phyloP scores from a whole-genome alignment of 2,797 vertebrate genomes.

The Ctenopoma multispine region DNA sequence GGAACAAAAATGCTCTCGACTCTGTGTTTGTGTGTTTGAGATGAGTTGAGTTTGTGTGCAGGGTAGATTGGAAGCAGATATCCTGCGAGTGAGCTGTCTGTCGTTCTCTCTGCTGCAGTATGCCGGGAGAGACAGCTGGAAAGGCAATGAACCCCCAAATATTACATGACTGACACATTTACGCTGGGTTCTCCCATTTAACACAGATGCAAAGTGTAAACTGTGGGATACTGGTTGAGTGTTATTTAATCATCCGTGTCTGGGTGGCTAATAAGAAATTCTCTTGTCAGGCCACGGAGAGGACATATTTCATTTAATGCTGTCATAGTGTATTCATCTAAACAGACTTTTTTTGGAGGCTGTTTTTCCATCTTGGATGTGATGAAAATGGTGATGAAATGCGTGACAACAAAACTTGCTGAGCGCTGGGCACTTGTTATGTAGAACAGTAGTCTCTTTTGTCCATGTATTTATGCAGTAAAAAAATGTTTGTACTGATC shows the following conservation, averaged over 20 bases:
- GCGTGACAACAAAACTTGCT: constrained; percentile 48
- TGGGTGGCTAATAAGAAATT: constrained; percentile 58
- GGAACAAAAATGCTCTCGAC: constrained; percentile 27
- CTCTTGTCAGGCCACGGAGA: constrained; percentile 40
- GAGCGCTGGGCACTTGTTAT: constrained; percentile 35
- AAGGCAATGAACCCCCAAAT: constrained; percentile 48
- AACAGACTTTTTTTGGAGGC: constrained; percentile 38
- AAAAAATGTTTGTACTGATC: constrained; percentile 23
- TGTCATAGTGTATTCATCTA: constrained; percentile 54
- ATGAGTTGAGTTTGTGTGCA: too few species aligned
- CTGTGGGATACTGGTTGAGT: constrained; percentile 29
- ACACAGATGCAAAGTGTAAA: constrained; percentile 46
- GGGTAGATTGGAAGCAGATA: constrained; percentile 47
- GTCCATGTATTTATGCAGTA: constrained; percentile 7
- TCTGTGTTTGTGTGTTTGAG: constrained; percentile 32
- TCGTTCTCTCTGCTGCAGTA: constrained; percentile 45
- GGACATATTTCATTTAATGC: constrained; percentile 64
- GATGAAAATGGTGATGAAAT: constrained; percentile 63
- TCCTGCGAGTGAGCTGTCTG: constrained; percentile 40
- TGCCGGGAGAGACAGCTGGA: constrained; percentile 52
- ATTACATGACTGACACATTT: constrained; percentile 42
- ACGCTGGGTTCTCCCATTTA: constrained; percentile 36
- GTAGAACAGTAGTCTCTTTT: constrained; percentile 24
- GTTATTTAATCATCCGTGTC: constrained; percentile 58
- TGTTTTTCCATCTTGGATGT: constrained; percentile 50